Base-by-base conservation (phyloP, 2,797 vertebrate species). In the Eulemur albifrons region DNA sequence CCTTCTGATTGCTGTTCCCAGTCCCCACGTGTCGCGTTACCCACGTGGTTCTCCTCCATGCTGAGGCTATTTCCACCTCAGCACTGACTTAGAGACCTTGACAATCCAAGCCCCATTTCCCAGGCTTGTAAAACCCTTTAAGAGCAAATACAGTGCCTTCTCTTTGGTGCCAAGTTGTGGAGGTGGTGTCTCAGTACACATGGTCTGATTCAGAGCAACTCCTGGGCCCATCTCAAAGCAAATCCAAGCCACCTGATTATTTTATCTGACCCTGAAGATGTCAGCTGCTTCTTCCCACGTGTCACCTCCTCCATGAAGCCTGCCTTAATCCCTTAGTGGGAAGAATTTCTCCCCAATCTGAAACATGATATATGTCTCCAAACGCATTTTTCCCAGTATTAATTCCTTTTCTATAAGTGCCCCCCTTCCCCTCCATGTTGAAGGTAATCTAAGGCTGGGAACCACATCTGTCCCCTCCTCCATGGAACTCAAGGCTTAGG, bases 101-200 rank as follows among this genome's bases (percentile, higher is more conserved):
- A 82, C 12, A 73, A 59, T 89, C 52, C 83, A 57, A 5, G 15
- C 65, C 72, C 80, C 90, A 50, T 80, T 75, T 84, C 95, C 52
- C 90, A 86, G 80, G 57, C 87, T 91, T 59, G 73, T 93, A 91
- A 95, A 95, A 89, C 1, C 1, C 38, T 83, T 92, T 50, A 72
- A 81, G 84, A 96, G 61, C 43, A 90, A 72, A 92, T 59, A 57
- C 7, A 69, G 13, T 52, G 76, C 23, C 38, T 92, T 61, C 32
- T 87, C 76, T 57, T 76, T 70, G 57, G 85, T 1, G 12, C 59
- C 63, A 1, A 0, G 11, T 27, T 48, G 32, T 50, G 35, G 77
- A 57, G 69, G 43, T 63, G 20, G 35, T 30, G 18, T 52, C 48
- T 23, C 25, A 38, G 38, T 54, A 35, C 35, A 67, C n/a, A 1